These are phyloP conservation scores for Rhopilema esculentum DNA, from an alignment of 30 jellyfish, hydroid and myxozoan genomes.

Conservation along the genomic window DNA sequence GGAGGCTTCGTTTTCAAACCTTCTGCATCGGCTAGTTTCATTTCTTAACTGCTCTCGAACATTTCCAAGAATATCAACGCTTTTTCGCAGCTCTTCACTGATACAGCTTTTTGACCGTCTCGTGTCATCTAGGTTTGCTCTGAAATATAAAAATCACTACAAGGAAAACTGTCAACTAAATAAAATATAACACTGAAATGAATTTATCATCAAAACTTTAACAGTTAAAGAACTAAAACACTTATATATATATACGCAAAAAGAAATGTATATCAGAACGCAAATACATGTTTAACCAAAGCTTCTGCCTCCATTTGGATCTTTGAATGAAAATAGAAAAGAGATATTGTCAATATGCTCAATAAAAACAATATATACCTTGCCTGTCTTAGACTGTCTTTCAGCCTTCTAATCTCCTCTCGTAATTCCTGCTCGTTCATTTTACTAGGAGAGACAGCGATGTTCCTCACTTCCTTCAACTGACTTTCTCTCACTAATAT, in stretches of 20 bases:
- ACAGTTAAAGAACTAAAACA: background rate
- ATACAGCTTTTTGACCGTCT: slow-evolving; percentile 56
- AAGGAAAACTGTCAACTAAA: background rate
- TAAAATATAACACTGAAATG: background rate
- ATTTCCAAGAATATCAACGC: slow-evolving; percentile 30
- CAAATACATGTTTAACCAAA: no score
- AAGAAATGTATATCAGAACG: no score
- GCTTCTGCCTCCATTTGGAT: no score
- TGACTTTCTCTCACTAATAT: slow-evolving; percentile 66
- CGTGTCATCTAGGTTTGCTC: slow-evolving; percentile 45
- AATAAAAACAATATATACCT: no score
- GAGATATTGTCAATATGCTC: no score
- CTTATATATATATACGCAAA: no score
- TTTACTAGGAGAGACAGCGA: slow-evolving; percentile 42
- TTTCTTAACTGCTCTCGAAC: slow-evolving; percentile 55
- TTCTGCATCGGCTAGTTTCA: slow-evolving; percentile 27
- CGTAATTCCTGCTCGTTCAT: slow-evolving; percentile 27
- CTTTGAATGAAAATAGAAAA: no score
- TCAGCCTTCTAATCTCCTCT: slow-evolving; percentile 43
- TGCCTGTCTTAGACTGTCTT: slow-evolving; percentile 36
- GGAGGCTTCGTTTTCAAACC: slow-evolving; percentile 29
- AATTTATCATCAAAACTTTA: no score
- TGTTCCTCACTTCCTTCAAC: slow-evolving; percentile 45
- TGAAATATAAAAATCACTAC: background rate
- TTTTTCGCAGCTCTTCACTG: slow-evolving; percentile 54